A percentile compares a stretch with the other conserved stretches of the same genome.
phyloP scores from a whole-genome alignment of 1,140 invertebrate genomes.

The Trissolcus basalis region DNA sequence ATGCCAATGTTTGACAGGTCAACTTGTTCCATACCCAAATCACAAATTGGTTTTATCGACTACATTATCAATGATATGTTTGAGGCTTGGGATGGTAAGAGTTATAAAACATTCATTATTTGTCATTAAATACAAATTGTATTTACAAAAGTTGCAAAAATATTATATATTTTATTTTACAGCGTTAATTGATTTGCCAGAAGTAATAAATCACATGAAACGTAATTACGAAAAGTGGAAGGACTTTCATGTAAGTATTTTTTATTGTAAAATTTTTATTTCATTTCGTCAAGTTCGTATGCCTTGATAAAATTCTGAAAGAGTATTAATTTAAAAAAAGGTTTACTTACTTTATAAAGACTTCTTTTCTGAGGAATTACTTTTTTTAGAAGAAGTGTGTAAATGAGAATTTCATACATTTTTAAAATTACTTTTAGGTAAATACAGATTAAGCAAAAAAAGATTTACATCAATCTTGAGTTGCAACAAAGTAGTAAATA shows the following conservation, averaged over 20 bases:
- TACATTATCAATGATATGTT: constrained; percentile 98
- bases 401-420: too few species aligned
- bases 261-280: too few species aligned
- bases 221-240: constrained; percentile 95
- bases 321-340: neutral
- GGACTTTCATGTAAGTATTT: constrained; percentile 77
- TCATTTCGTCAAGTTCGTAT: neutral
- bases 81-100: constrained; percentile 94
- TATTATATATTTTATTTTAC: constrained; percentile 65
- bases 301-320: neutral
- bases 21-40: constrained; percentile 95
- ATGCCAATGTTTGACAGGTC: constrained; percentile 97
- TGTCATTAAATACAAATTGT: constrained; percentile 16
- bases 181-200: constrained; percentile 95
- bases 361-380: too few species aligned
- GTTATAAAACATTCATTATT: constrained; percentile 17
- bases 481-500: neutral
- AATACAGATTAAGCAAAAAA: neutral
- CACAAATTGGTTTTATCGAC: constrained; percentile 97
- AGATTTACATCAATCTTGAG: neutral
- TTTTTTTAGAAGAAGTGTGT: too few species aligned
- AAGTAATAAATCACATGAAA: constrained; percentile 88
- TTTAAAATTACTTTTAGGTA: too few species aligned
- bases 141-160: neutral
- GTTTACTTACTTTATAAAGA: too few species aligned